Evolutionary conservation across 2,888 invertebrate species (phyloP).

Genomic region (Leptinotarsa juncta): DNA sequence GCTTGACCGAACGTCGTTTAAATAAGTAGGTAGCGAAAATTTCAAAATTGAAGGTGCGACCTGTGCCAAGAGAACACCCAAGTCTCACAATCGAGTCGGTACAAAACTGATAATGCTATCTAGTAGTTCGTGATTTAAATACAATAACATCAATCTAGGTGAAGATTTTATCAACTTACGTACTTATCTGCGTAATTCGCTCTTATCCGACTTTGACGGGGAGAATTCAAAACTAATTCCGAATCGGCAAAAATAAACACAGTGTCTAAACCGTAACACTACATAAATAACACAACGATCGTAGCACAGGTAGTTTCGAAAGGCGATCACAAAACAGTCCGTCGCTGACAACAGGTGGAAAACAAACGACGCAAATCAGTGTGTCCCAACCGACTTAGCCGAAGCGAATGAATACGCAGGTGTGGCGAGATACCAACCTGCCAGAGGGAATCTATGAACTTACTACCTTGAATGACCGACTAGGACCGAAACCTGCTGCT

Average conservation of each 20-base stretch:
- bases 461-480: constrained; percentile 59
- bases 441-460: constrained; percentile 55
- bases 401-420: constrained; percentile 37
- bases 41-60: constrained; percentile 12
- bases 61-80: neutral
- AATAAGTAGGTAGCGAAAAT: constrained; percentile 20
- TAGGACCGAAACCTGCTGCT: constrained; percentile 52
- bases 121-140: neutral
- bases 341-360: constrained; percentile 34
- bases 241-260: neutral
- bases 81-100: neutral
- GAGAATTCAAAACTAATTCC: neutral
- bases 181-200: neutral
- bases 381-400: constrained; percentile 24
- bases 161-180: constrained; percentile 1
- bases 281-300: neutral
- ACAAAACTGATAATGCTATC: constrained; percentile 8
- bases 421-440: constrained; percentile 45
- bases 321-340: constrained; percentile 21
- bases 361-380: constrained; percentile 17
- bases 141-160: neutral
- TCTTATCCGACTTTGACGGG: neutral
- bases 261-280: neutral
- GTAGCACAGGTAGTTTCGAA: constrained; percentile 15
- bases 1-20: constrained; percentile 11